These are phyloP conservation scores for Plumapathes pennacea DNA, from an alignment of 92 coral and sea anemone species.

Conservation along the genomic window DNA sequence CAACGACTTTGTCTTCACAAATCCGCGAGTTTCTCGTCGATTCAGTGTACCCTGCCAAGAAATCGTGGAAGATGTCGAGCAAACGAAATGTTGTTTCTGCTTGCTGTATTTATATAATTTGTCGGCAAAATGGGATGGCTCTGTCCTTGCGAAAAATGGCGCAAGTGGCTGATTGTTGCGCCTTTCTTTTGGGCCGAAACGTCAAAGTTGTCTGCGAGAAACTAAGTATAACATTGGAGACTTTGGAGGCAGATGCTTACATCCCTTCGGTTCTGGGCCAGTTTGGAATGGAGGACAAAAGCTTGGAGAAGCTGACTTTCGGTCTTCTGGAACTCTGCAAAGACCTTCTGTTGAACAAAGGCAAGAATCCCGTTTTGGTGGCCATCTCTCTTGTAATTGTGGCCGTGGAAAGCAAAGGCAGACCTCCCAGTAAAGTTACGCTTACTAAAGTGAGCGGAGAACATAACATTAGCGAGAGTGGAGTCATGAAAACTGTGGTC, in stretches of 20 bases:
- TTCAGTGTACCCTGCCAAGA: no score
- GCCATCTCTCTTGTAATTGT: constrained; percentile 24
- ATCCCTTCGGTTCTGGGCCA: constrained; percentile 38
- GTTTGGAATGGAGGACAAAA: constrained; percentile 37
- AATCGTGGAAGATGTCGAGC: no score
- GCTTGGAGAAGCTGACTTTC: constrained; percentile 27
- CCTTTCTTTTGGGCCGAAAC: constrained; percentile 30
- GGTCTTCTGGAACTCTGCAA: constrained; percentile 36
- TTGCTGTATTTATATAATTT: constrained; percentile 56
- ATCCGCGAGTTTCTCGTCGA: no score
- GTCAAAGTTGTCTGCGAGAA: constrained; percentile 17
- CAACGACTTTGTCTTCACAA: no score
- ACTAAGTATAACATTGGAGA: constrained; percentile 32
- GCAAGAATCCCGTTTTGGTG: neutral
- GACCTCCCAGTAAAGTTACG: constrained; percentile 7
- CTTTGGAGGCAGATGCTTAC: constrained; percentile 13
- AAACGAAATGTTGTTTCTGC: constrained; percentile 23
- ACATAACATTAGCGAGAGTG: neutral
- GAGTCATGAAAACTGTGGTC: neutral
- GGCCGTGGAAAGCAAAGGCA: constrained; percentile 17
- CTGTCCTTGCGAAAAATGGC: constrained; percentile 46
- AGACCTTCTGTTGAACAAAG: constrained; percentile 4
- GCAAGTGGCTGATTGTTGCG: constrained; percentile 40
- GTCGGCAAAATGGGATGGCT: constrained; percentile 52
- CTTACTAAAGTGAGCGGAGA: constrained; percentile 21